These are phyloP conservation scores for Spizella passerina DNA, from an alignment of 2,797 vertebrate genomes.

Conservation along the genomic window DNA sequence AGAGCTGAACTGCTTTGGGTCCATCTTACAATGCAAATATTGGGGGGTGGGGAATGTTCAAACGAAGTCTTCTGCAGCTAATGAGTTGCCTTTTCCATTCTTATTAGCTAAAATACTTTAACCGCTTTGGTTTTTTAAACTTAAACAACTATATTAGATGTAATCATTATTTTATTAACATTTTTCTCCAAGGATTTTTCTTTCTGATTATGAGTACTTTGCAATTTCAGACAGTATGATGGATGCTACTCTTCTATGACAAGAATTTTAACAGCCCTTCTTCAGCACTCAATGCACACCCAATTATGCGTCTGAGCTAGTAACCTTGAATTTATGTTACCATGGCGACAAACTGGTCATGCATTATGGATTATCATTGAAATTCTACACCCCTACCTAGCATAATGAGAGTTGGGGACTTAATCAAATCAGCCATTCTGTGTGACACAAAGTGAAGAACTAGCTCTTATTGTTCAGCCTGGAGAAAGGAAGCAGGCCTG, in stretches of 20 bases:
- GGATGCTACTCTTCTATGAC: slow-evolving; percentile 97
- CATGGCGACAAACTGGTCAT: slow-evolving; percentile 99
- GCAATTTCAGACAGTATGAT: slow-evolving; percentile 95
- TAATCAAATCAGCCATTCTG: slow-evolving; percentile 99
- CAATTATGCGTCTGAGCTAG: slow-evolving; percentile 99
- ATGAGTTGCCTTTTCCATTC: slow-evolving; percentile 62
- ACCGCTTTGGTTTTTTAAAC: slow-evolving; percentile 67
- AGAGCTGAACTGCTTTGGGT: slow-evolving; percentile 45
- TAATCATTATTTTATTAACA: slow-evolving; percentile 83
- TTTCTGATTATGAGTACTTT: slow-evolving; percentile 94
- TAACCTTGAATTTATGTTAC: slow-evolving; percentile 99
- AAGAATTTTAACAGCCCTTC: slow-evolving; percentile 99
- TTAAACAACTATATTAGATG: slow-evolving; percentile 76
- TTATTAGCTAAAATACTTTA: slow-evolving; percentile 67
- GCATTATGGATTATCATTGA: slow-evolving; percentile 99
- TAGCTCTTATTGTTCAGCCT: slow-evolving; percentile 90
- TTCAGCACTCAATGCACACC: slow-evolving; percentile 94
- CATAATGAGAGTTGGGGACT: slow-evolving; percentile 99
- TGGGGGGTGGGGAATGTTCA: slow-evolving; percentile 31
- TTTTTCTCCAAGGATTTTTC: slow-evolving; percentile 88
- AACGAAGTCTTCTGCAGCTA: slow-evolving; percentile 46
- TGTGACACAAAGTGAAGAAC: slow-evolving; percentile 97
- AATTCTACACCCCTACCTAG: slow-evolving; percentile 99
- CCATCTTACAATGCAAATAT: slow-evolving; percentile 62
- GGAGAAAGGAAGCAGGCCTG: slow-evolving; percentile 87